Evolutionary conservation across 2,113 vertebrate species (phyloP).

Genomic region (Pseudopipra pipra): DNA sequence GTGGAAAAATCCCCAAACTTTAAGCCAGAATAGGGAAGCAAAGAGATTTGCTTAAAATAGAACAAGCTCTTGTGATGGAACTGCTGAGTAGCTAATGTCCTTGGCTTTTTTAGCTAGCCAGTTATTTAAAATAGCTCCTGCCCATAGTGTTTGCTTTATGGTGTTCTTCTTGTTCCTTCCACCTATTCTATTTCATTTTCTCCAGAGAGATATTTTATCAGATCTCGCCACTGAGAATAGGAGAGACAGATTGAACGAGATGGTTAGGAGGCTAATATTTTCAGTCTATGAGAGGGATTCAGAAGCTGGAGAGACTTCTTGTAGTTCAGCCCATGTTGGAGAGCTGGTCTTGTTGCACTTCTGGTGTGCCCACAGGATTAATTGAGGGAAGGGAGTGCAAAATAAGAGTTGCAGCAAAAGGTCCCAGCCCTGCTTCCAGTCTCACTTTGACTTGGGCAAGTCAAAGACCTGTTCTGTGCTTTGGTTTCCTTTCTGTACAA

Average conservation of each 20-base stretch:
- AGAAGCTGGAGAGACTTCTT: not conserved
- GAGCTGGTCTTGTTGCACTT: not conserved
- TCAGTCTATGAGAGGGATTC: not conserved
- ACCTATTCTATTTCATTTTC: slow-evolving; percentile 50
- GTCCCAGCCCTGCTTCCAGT: not conserved
- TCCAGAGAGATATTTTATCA: slow-evolving; percentile 51
- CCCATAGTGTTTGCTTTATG: slow-evolving; percentile 64
- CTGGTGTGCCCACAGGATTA: not conserved
- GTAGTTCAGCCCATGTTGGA: not conserved
- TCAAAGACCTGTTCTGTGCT: not conserved
- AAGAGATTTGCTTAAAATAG: slow-evolving; percentile 61
- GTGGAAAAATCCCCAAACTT: slow-evolving; percentile 57
- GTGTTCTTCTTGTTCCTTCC: slow-evolving; percentile 49
- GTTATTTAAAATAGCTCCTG: slow-evolving; percentile 71
- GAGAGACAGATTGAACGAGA: slow-evolving; percentile 29
- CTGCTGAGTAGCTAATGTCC: slow-evolving; percentile 70
- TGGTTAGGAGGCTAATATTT: not conserved
- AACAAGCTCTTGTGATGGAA: slow-evolving; percentile 44
- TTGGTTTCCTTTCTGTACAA: not conserved
- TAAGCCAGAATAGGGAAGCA: not conserved
- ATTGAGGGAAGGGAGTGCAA: not conserved
- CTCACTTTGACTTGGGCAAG: not conserved
- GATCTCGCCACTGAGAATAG: not conserved
- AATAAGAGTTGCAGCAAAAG: not conserved
- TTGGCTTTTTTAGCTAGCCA: slow-evolving; percentile 63